Evolutionary conservation across 2,888 invertebrate species (phyloP), one percentile per base, ranked within the genome.

Genomic region (Catocala sponsa): DNA sequence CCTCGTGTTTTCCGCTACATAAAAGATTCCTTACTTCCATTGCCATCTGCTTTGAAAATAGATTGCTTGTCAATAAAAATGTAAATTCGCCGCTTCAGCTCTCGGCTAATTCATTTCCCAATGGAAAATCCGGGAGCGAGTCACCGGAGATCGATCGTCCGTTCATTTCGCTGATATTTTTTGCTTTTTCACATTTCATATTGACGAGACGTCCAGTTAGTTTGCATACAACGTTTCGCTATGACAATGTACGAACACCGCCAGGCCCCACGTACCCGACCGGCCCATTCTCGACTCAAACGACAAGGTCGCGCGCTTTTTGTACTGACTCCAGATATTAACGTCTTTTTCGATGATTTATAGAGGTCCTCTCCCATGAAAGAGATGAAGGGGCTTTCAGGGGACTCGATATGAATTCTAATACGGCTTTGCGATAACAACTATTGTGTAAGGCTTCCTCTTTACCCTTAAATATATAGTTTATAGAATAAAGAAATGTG

Each of bases 11-110:
- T 81, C 77, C 80, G 75, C 79, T 75, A 78, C 81, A 82, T 82
- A 85, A 86, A 85, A 88, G 83, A 85, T 84, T 86, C 81, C 82
- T 85, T 84, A 81, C 86, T 87, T 74, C 84, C 84, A 87, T 90
- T 85, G 89, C 87, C 89, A 88, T 91, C 90, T 89, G 88, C 86
- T 88, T 85, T 85, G 89, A 88, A 90, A 92, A 93, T 91, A 92
- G 91, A 92, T 92, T 89, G 92, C 85, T 92, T 92, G 93, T 94
- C 92, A 93, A 94, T 94, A 94, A 94, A 94, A 93, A 94, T 94
- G 94, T 93, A 94, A 94, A 94, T 94, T 91, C 88, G 83, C 79
- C 87, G 87, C 88, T 89, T 90, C 91, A 87, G 90, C 92, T 92
- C 88, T 84, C 89, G 83, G 91, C 93, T 94, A 94, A 93, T 94